Base-by-base conservation (phyloP, 2,888 invertebrate species). In the Tetrapedia diversipes region DNA sequence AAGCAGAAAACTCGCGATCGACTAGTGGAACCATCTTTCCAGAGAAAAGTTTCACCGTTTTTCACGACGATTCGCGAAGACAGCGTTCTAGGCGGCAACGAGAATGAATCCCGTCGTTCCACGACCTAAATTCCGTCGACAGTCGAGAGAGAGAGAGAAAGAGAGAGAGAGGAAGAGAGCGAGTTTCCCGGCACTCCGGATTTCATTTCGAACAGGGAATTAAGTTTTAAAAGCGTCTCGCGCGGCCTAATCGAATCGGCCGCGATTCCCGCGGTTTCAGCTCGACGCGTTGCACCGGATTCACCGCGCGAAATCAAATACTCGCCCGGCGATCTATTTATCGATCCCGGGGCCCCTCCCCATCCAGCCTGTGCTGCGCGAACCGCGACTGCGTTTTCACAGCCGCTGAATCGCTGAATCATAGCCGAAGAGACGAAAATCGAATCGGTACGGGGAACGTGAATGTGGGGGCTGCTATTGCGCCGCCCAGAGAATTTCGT, bases 231-330 rank as follows among this genome's bases (percentile, higher is more conserved):
- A 69, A 63, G 43, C 65, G 57, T 57, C 56, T 45, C 51, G 67
- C 53, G 49, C 60, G 22, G 53, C 43, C 72, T 76, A 76, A 74
- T 69, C 74, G 74, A 69, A 75, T 75, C 65, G 56, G 43, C 74
- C 66, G 51, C 74, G 60, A 65, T 65, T 75, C 43, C 64, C 60
- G 27, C 60, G 27, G 70, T 53, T 34, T 34, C 59, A 65, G 22
- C 47, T 43, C 34, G 70, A 63, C 69, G 53, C 66, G 60, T 59
- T 51, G 53, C 72, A 24, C 54, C 72, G 72, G 60, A 60, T 72
- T 51, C 61, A 51, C 34, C 47, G 56, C 60, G 65, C 51, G 56
- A 66, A 76, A 76, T 66, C 72, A 66, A 72, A 76, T 72, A 72
- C 49, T 57, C 66, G 63, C 49, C 51, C 2, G 22, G 22, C 51